Conservation (phyloP, 2,797 vertebrate species). For the Protosalanx chinensis region DNA sequence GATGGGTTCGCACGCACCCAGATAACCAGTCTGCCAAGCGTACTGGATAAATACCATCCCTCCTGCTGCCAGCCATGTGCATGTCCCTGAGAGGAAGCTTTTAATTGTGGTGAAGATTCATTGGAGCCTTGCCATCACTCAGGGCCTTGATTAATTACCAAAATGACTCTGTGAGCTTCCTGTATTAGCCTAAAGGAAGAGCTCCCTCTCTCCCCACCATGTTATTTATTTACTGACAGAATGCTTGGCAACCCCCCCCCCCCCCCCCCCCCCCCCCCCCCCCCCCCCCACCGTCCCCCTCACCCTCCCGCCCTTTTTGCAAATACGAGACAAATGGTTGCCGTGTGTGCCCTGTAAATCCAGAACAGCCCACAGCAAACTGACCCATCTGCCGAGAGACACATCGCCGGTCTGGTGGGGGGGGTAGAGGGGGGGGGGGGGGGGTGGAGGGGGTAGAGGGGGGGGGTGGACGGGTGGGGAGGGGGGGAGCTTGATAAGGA, state of each 20-base stretch:
- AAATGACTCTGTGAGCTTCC: slow-evolving; percentile 11
- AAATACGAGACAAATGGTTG: slow-evolving; percentile 23
- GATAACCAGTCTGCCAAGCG: background rate
- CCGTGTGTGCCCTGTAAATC: slow-evolving; percentile 11
- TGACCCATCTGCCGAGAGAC: slow-evolving; percentile 22
- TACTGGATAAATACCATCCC: background rate
- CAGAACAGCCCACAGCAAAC: slow-evolving; percentile 22
- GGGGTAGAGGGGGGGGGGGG: background rate
- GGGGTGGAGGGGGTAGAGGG: slow-evolving; percentile 5
- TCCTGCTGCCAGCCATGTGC: background rate
- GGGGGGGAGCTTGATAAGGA: slow-evolving; percentile 59
- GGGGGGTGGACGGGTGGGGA: slow-evolving; percentile 43
- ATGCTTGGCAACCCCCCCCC: background rate
- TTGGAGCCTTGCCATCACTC: slow-evolving; percentile 23
- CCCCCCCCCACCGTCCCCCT: no score
- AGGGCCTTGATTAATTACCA: slow-evolving; percentile 21
- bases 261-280: no score
- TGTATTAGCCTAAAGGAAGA: slow-evolving; percentile 19
- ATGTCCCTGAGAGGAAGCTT: background rate
- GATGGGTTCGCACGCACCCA: background rate
- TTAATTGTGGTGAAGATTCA: slow-evolving; percentile 15
- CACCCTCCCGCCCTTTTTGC: background rate
- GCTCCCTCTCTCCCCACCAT: slow-evolving; percentile 9
- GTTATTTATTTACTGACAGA: slow-evolving; percentile 29
- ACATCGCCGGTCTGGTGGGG: slow-evolving; percentile 21